Base-by-base conservation (phyloP, 2,797 vertebrate genomes). In the Ambastaia sidthimunki region DNA sequence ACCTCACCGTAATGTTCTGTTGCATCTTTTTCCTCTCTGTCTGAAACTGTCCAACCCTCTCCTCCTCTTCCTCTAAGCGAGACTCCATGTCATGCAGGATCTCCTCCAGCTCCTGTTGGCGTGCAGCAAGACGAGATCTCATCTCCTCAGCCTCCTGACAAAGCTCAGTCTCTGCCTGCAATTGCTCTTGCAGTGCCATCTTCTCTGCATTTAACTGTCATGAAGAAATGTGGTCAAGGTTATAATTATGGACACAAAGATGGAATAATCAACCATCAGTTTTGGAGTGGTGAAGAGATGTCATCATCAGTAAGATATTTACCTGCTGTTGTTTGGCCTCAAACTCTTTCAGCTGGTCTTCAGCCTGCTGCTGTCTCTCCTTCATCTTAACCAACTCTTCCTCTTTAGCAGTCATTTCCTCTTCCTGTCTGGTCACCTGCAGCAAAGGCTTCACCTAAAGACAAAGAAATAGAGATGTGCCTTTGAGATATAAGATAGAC, bases 131-230 rank as follows among this genome's bases (percentile, higher is more conserved):
- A 15, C 97, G 95, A 10, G 96, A 95, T 75, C 97, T 94, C 97
- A 98, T 98, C 93, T 99, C 97, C 81, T 99, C 97, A 0, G 97
- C 97, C 87, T 99, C 97, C 0, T 97, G 97, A 52, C 97, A 98
- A 68, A 98, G 95, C 91, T 99, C 97, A 0, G 96, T 99, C 91
- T 98, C 97, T 0, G 97, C 97, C 44, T 98, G 97, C 0, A 99
- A 92, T 71, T 99, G 97, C 88, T 99, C 97, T 18, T 96, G 95
- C 41, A 96, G 91, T 79, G 95, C 93, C 86, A 93, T 62, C 88
- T 96, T 96, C 90, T 96, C 95, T 0, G 89, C 74, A 83, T 93
- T 90, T 31, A 96, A 86, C 95, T 96, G 62, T 47, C 0, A 63
- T 16, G 73, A 7, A 12, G 23, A 67, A 44, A n/a, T 19, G 16